A percentile compares a stretch with the other conserved stretches of the same genome.
These are phyloP conservation scores for Epizoanthus scotinus DNA, from an alignment of 92 coral and sea anemone species.

Conservation along the genomic window DNA sequence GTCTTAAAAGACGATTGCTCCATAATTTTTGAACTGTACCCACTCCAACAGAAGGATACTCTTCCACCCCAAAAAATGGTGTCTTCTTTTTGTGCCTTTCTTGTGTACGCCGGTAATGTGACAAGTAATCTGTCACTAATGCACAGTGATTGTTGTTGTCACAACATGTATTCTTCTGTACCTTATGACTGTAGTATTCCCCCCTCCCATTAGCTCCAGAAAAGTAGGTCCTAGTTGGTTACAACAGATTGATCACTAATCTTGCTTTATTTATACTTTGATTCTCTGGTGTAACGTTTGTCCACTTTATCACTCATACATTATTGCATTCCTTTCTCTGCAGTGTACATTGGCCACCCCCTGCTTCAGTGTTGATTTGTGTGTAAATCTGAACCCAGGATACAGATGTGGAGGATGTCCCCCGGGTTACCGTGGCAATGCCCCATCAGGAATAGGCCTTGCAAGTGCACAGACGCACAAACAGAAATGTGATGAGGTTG, in stretches of 20 bases:
- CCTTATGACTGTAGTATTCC: no score
- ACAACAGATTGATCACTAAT: background rate
- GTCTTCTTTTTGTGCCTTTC: no score
- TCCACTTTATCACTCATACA: background rate
- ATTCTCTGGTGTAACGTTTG: background rate
- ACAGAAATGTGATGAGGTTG: constrained; percentile 85
- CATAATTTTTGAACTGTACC: no score
- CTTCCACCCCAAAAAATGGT: no score
- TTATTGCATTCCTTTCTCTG: background rate
- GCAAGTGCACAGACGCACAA: constrained; percentile 71
- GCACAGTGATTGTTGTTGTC: no score
- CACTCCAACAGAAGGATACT: no score
- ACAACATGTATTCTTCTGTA: no score
- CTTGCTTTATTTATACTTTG: background rate
- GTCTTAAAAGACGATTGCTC: no score
- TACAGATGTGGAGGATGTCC: constrained; percentile 98
- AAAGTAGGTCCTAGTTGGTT: no score
- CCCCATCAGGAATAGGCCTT: constrained; percentile 94
- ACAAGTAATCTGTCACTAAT: no score
- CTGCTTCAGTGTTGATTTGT: constrained; percentile 70
- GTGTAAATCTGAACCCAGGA: constrained; percentile 87
- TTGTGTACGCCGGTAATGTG: no score
- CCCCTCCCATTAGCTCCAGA: no score
- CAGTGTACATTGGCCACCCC: constrained; percentile 84
- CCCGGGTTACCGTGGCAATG: constrained; percentile 90